These are phyloP conservation scores for Drosophila affinis DNA, from an alignment of 2,888 invertebrate species.

Conservation along the genomic window DNA sequence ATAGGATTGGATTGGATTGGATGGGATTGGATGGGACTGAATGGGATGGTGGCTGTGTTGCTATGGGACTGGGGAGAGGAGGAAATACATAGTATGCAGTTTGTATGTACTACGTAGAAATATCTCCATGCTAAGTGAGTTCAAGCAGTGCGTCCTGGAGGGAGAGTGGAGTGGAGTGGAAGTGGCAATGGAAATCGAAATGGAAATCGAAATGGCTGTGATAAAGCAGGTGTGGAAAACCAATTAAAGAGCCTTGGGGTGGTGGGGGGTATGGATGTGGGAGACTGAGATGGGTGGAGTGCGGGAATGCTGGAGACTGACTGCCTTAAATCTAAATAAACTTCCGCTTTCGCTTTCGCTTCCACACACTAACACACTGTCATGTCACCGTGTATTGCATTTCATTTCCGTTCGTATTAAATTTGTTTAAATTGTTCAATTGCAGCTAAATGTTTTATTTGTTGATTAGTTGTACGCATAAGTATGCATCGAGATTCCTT, in stretches of 20 bases:
- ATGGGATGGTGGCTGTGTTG: slow-evolving; percentile 17
- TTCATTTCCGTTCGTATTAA: slow-evolving; percentile 40
- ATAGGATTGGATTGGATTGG: neutral
- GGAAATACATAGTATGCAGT: neutral
- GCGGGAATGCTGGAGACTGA: neutral
- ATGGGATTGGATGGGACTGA: neutral
- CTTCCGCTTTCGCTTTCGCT: slow-evolving; percentile 9
- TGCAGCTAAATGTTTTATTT: slow-evolving; percentile 68
- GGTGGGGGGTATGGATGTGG: no score
- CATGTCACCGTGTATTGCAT: slow-evolving; percentile 18
- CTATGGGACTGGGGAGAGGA: neutral
- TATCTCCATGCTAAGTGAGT: neutral
- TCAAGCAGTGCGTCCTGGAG: neutral
- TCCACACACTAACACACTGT: slow-evolving; percentile 23
- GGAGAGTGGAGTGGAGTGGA: neutral
- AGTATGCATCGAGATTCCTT: slow-evolving; percentile 40
- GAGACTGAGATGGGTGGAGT: neutral
- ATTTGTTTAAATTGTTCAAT: slow-evolving; percentile 68
- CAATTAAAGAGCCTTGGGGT: neutral
- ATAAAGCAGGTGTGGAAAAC: neutral
- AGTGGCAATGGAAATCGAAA: no score
- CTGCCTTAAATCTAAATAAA: neutral
- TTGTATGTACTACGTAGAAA: neutral
- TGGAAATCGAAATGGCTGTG: neutral
- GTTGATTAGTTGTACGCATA: slow-evolving; percentile 63